phyloP scores from a whole-genome alignment of 2,888 invertebrate genomes.

The Ormyrus nitidulus region DNA sequence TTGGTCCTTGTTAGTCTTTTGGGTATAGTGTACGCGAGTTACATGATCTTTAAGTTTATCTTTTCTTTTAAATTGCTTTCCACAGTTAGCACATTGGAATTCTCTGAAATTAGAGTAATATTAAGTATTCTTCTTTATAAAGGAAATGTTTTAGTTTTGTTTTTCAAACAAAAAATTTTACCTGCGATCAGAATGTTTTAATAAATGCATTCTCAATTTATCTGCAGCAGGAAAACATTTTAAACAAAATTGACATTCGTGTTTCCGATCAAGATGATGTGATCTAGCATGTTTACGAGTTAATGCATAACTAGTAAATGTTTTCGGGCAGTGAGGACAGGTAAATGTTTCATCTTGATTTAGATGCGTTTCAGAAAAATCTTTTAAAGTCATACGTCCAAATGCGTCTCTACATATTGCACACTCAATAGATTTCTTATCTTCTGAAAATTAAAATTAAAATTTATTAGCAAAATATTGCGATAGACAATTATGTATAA shows the following conservation, averaged over 20 bases:
- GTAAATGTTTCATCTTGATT: constrained; percentile 80
- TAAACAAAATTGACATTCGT: constrained; percentile 82
- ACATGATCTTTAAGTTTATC: constrained; percentile 86
- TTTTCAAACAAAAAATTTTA: constrained; percentile 55
- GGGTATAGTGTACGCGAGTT: constrained; percentile 81
- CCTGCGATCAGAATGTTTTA: constrained; percentile 76
- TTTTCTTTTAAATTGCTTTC: constrained; percentile 86
- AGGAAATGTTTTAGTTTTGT: too few relatives aligned
- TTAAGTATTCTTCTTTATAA: neutral
- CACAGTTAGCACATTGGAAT: constrained; percentile 86
- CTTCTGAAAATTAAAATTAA: constrained; percentile 67
- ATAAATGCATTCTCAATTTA: constrained; percentile 84
- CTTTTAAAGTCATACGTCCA: constrained; percentile 80
- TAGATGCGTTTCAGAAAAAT: constrained; percentile 81
- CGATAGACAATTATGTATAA: too few relatives aligned
- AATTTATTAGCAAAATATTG: too few relatives aligned
- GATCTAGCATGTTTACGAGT: constrained; percentile 85
- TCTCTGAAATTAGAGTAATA: constrained; percentile 76
- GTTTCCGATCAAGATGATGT: constrained; percentile 83
- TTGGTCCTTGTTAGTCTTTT: constrained; percentile 68
- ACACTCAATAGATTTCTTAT: constrained; percentile 83
- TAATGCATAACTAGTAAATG: constrained; percentile 82
- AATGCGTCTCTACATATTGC: constrained; percentile 84
- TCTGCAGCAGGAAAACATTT: constrained; percentile 84
- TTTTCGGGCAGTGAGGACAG: constrained; percentile 81